Conservation (phyloP, 2,888 invertebrate species). For the Dysmachus trigonus region DNA sequence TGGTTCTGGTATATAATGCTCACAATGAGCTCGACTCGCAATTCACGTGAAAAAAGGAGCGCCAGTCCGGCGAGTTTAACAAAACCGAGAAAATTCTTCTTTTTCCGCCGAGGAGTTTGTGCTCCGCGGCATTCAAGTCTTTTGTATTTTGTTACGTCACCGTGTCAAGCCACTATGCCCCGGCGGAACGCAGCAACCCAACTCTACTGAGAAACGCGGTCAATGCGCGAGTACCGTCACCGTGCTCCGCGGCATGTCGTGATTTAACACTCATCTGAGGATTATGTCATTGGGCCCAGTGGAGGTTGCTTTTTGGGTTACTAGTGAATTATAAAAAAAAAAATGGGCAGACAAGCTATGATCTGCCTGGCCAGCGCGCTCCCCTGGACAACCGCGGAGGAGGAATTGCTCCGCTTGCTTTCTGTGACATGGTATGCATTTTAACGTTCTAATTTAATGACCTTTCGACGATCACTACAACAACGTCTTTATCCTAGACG, state of each 20-base stretch:
- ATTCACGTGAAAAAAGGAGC: neutral
- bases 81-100: neutral
- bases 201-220: neutral
- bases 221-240: neutral
- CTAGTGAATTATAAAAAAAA: neutral
- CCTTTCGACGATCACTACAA: neutral
- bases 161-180: neutral
- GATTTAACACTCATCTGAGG: conserved; percentile 2
- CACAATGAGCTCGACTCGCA: neutral
- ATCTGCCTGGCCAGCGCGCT: neutral
- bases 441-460: neutral
- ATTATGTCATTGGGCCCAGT: conserved; percentile 12
- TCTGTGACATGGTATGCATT: neutral
- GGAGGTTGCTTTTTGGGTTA: conserved; percentile 11
- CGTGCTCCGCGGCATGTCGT: neutral
- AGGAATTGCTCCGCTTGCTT: neutral
- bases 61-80: neutral
- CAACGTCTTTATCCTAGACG: neutral
- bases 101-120: neutral
- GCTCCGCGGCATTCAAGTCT: conserved; percentile 3
- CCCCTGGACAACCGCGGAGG: neutral
- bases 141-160: conserved; percentile 36
- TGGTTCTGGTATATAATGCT: neutral
- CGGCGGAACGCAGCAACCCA: neutral
- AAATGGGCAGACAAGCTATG: neutral